A percentile compares a stretch with the other conserved stretches of the same genome.
phyloP scores from a whole-genome alignment of 2,888 invertebrate genomes.

The Melangyna quadrimaculata region DNA sequence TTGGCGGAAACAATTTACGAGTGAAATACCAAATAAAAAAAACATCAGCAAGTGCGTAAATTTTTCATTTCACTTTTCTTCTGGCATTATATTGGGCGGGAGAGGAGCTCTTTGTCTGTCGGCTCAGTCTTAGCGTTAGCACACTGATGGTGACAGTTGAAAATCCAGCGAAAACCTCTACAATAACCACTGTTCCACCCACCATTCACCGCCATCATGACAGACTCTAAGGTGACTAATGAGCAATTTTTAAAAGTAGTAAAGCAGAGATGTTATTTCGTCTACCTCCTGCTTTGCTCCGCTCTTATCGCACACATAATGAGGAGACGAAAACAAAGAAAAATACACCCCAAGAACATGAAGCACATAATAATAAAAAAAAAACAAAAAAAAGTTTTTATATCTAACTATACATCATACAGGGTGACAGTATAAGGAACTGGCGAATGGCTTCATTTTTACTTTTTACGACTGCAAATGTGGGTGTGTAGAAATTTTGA shows the following conservation, averaged over 20 bases:
- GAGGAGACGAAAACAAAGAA: constrained; percentile 60
- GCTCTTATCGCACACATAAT: constrained; percentile 48
- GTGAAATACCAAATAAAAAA: constrained; percentile 26
- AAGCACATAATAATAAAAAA: constrained; percentile 44
- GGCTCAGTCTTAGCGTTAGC: neutral
- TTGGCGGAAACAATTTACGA: constrained; percentile 65
- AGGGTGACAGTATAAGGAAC: constrained; percentile 38
- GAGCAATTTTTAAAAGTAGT: constrained; percentile 57
- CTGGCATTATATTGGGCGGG: neutral
- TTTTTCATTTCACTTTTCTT: constrained; percentile 51
- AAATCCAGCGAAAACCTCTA: constrained; percentile 1
- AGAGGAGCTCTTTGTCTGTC: neutral
- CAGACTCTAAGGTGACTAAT: constrained; percentile 54
- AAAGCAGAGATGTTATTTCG: constrained; percentile 46
- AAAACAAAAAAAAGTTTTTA: constrained; percentile 10
- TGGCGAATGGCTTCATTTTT: constrained; percentile 49
- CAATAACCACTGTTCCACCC: constrained; percentile 1
- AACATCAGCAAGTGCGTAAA: constrained; percentile 53
- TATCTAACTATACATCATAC: constrained; percentile 43
- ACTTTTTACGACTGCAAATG: constrained; percentile 37
- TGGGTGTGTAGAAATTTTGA: neutral
- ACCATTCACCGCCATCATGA: neutral
- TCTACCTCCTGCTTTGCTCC: neutral
- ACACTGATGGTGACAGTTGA: constrained; percentile 14
- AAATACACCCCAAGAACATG: constrained; percentile 35